Evolutionary conservation across 2,888 invertebrate genomes (phyloP).

Genomic region (Clunio marinus): DNA sequence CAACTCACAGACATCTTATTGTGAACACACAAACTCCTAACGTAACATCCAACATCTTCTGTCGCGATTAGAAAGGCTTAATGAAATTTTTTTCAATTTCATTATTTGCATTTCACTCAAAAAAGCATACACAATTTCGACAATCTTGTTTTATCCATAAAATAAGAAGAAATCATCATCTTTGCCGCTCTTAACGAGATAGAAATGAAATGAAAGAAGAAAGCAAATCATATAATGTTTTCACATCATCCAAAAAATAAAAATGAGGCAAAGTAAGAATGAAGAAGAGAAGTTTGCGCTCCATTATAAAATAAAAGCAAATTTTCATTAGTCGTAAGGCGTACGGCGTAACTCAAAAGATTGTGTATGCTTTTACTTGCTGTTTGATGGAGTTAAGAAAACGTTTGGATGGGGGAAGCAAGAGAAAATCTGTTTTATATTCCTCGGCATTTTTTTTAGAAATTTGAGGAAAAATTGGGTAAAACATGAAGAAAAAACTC

Average conservation of each 20-base stretch:
- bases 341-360: too few species aligned
- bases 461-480: background rate
- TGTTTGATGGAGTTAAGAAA: too few species aligned
- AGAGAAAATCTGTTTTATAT: background rate
- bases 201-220: background rate
- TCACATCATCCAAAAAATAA: constrained; percentile 18
- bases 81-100: constrained; percentile 20
- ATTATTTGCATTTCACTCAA: constrained; percentile 21
- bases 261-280: background rate
- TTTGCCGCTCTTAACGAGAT: background rate
- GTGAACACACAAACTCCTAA: too few species aligned
- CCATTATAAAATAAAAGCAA: constrained; percentile 23
- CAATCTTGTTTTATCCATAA: background rate
- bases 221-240: constrained; percentile 20
- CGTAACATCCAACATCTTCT: too few species aligned
- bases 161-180: background rate
- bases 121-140: background rate
- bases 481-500: background rate
- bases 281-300: background rate
- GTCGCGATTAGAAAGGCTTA: background rate
- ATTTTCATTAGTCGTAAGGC: background rate
- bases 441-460: background rate
- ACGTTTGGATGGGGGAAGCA: background rate
- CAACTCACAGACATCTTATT: too few species aligned
- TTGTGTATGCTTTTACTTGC: background rate